Evolutionary conservation across 2,113 vertebrate genomes (phyloP).

Genomic region (Aythya baeri): DNA sequence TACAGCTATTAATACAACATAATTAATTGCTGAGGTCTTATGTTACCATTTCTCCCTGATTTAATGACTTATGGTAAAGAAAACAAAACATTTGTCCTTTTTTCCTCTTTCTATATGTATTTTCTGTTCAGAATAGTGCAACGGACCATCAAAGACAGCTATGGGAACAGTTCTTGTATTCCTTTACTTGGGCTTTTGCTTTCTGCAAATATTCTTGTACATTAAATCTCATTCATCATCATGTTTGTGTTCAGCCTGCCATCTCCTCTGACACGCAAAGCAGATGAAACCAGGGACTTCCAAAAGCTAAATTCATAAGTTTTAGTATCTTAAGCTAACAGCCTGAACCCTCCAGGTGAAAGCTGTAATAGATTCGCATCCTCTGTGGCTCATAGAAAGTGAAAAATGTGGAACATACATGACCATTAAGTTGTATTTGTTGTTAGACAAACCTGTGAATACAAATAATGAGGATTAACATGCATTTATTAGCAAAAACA

Average conservation of each 20-base stretch:
- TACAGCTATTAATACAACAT: not conserved
- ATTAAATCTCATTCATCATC: constrained; percentile 36
- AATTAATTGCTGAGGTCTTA: not conserved
- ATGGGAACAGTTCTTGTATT: not conserved
- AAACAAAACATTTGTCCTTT: not conserved
- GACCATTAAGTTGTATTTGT: not conserved
- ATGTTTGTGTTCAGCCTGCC: constrained; percentile 14
- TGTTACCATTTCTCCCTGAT: not conserved
- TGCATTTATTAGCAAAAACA: not conserved
- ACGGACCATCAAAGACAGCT: constrained; percentile 18
- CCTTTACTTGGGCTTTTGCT: constrained; percentile 8
- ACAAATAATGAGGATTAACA: not conserved
- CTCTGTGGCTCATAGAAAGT: not conserved
- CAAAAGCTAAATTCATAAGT: constrained; percentile 31
- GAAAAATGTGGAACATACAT: not conserved
- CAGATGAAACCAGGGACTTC: constrained; percentile 16
- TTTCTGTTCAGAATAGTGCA: not conserved
- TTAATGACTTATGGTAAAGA: not conserved
- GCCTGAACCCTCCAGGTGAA: not conserved
- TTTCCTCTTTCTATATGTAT: not conserved
- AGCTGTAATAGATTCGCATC: constrained; percentile 11
- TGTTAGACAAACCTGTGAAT: not conserved
- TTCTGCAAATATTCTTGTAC: constrained; percentile 28
- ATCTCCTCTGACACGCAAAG: not conserved
- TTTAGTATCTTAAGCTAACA: constrained; percentile 25